Base-by-base conservation (phyloP, 2,797 vertebrate species). In the Rhinophrynus dorsalis region DNA sequence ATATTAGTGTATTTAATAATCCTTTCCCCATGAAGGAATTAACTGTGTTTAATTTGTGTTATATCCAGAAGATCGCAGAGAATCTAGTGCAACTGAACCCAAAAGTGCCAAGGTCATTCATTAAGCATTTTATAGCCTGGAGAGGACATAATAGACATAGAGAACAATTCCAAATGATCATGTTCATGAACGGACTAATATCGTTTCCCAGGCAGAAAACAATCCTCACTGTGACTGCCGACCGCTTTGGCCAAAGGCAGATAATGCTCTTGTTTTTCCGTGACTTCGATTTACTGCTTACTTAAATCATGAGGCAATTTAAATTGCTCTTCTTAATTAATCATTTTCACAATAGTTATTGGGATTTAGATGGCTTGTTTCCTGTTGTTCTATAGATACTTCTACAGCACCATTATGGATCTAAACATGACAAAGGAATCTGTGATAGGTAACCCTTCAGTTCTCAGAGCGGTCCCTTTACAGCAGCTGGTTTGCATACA, bases 271-370 rank as follows among this genome's bases (percentile, higher is more conserved):
- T 54, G 8, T 35, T 24, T 63, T 48, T 5, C 5, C 30, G 21
- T 50, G 26, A 58, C 42, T 54, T 75, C 18, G 13, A 50, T 72
- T 45, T 61, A 37, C 40, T 65, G 62, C 45, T 72, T 45, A 20
- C 17, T 20, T 62, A 23, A 54, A 48, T 42, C 68, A 44, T 8
- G 32, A 74, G 32, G 17, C 10, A 47, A 63, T 35, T 65, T 61
- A 61, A 66, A 44, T 44, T 29, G 10, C 24, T 60, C 37, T 44
- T 32, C 42, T 35, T 47, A 67, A 57, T 58, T 55, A 35, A 50
- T 47, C 6, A 11, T 59, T 78, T 73, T 67, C 42, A 75, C 47
- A 75, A 56, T 59, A 64, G 26, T 42, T 58, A 42, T 69, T 57
- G 27, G 27, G 44, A 63, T 67, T 63, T 55, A 50, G 18, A 67